Base-by-base conservation (phyloP, 2,113 vertebrate genomes). In the Megaceryle maxima region DNA sequence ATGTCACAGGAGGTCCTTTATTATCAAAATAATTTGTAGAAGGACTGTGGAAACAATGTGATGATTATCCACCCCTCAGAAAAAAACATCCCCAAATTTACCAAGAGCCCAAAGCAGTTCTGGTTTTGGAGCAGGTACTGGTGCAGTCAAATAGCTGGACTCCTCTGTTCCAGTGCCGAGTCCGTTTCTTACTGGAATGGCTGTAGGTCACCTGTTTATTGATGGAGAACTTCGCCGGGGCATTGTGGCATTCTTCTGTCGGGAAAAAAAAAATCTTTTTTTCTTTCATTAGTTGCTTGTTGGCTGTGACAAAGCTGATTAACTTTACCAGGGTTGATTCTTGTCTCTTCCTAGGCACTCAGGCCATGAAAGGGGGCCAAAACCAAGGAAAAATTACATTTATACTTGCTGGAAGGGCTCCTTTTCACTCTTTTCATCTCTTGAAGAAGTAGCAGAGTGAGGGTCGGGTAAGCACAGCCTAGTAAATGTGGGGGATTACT, bases 1-100 rank as follows among this genome's bases (percentile, higher is more conserved):
- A 79, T 92, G 93, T 90, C 89, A 88, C 87, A 93, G 81, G 80
- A 88, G 51, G 83, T 83, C 96, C 50, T 96, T 48, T 93, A 84
- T 83, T 89, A 94, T 69, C 60, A 63, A 96, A 92, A 94, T 95
- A 53, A 90, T 87, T 94, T 80, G 51, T 70, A 66, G 77, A 57
- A 88, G 46, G 82, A 81, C 63, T 46, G 41, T 77, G 63, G 74
- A 92, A 96, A 90, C 78, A 86, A 43, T 43, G 77, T 43, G 50
- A 69, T 84, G 51, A 76, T 76, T 95, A 66, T 75, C 70, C 83
- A 37, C 11, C 26, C 29, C 63, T 39, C 94, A 68, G 39, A 46
- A 59, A 67, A 75, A 81, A 43, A 91, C 37, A 78, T 18, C 76
- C 44, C 72, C n/a, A 55, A 24, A 50, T 70, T 75, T 89, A 50